Conservation (phyloP, 2,797 vertebrate genomes). For the Aulostomus chinensis region DNA sequence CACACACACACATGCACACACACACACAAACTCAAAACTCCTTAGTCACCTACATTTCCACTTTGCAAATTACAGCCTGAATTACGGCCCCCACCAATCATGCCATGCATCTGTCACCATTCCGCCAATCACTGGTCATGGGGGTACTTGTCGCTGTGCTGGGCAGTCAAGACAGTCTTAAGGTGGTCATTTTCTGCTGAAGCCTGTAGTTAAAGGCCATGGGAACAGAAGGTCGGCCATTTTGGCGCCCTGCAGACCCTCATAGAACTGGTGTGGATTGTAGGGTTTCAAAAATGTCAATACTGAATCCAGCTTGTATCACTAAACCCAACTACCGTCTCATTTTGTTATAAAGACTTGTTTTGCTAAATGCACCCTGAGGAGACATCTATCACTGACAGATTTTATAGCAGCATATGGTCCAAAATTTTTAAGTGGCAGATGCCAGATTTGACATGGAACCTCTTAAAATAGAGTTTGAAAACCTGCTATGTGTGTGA, state of each 20-base stretch:
- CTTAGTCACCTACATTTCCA: constrained; percentile 72
- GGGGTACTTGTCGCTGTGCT: constrained; percentile 48
- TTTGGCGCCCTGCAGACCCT: constrained; percentile 62
- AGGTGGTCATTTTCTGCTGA: constrained; percentile 75
- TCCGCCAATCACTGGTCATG: constrained; percentile 63
- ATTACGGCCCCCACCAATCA: constrained; percentile 72
- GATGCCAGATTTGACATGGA: constrained; percentile 38
- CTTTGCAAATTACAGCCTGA: constrained; percentile 77
- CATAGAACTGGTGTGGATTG: constrained; percentile 20
- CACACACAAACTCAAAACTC: constrained; percentile 24
- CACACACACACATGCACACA: constrained; percentile 12
- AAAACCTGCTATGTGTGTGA: constrained; percentile 34
- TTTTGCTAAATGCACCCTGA: constrained; percentile 15
- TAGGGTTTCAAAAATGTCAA: constrained; percentile 45
- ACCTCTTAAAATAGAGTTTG: constrained; percentile 39
- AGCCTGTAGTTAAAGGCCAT: constrained; percentile 76
- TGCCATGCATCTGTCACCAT: constrained; percentile 61
- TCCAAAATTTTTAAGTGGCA: constrained; percentile 26
- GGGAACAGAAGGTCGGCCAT: constrained; percentile 69
- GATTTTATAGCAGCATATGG: constrained; percentile 18
- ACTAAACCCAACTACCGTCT: constrained; percentile 18
- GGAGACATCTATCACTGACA: constrained; percentile 19
- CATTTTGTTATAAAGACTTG: constrained; percentile 9
- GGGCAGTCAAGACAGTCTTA: constrained; percentile 55
- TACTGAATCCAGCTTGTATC: constrained; percentile 27